A percentile compares a stretch with the other conserved stretches of the same genome.
These are phyloP conservation scores for Lanius collurio DNA, from an alignment of 2,113 vertebrate genomes.

Conservation along the genomic window DNA sequence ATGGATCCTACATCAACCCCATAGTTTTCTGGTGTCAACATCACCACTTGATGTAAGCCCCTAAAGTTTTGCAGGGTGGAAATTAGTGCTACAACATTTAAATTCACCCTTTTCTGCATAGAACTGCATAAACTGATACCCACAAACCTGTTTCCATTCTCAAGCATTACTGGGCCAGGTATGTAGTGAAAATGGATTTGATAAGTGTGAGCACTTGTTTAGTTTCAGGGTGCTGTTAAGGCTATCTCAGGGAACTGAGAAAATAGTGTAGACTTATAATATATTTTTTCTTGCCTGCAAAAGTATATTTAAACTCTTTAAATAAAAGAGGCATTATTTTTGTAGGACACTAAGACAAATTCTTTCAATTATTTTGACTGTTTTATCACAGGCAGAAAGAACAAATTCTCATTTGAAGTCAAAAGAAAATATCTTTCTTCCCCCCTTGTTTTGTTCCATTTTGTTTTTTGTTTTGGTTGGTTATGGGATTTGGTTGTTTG, in stretches of 20 bases:
- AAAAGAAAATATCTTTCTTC: background rate
- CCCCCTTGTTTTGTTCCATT: background rate
- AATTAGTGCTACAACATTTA: background rate
- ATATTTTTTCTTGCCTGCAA: background rate
- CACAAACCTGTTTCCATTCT: background rate
- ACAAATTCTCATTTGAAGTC: background rate
- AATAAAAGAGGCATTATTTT: background rate
- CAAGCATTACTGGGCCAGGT: background rate
- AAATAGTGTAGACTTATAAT: background rate
- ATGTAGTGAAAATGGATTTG: background rate
- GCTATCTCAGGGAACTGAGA: background rate
- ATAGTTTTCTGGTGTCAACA: rapidly evolving
- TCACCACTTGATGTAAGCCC: background rate
- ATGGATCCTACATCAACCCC: rapidly evolving
- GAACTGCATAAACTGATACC: background rate
- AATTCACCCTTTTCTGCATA: background rate
- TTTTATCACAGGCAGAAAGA: background rate
- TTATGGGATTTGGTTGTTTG: background rate
- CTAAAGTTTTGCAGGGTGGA: background rate
- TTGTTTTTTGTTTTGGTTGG: background rate
- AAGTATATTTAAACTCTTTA: background rate
- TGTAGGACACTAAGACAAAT: background rate
- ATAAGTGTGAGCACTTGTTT: background rate
- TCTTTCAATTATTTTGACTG: background rate
- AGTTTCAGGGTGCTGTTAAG: background rate